Evolutionary conservation across 2,113 vertebrate species (phyloP).

Genomic region (Riparia riparia): DNA sequence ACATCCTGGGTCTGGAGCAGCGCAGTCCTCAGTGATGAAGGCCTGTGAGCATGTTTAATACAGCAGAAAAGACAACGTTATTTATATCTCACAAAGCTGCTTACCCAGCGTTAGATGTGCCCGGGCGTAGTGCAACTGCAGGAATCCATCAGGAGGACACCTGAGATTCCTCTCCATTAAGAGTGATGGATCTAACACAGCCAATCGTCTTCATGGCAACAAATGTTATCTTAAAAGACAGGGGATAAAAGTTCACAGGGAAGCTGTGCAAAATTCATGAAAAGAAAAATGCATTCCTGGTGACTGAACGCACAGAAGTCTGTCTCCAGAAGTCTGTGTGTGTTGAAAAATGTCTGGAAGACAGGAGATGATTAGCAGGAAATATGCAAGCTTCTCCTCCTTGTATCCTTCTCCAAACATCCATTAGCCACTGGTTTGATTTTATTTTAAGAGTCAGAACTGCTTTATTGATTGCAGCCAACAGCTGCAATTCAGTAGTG

Average conservation of each 20-base stretch:
- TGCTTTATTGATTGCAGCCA: neutral
- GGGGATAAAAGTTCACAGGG: neutral
- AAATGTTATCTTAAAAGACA: neutral
- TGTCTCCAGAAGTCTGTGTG: neutral
- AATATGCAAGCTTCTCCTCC: neutral
- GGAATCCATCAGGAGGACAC: constrained; percentile 9
- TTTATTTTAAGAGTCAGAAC: neutral
- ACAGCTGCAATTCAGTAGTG: neutral
- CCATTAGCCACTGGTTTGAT: neutral
- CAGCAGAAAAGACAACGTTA: neutral
- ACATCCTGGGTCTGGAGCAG: neutral
- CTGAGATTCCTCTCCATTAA: neutral
- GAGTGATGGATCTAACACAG: neutral
- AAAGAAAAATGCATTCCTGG: neutral
- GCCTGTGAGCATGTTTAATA: neutral
- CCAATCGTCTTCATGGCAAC: neutral
- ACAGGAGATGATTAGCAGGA: neutral
- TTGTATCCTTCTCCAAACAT: neutral
- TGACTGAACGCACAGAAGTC: neutral
- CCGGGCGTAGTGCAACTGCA: neutral
- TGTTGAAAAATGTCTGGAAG: neutral
- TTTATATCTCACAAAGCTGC: constrained; percentile 40
- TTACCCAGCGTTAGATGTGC: constrained; percentile 3
- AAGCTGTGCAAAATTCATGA: neutral
- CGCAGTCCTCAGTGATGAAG: neutral